Percentiles rank a stretch among this genome's conserved stretches.
Evolutionary conservation across 2,888 invertebrate genomes (phyloP).

Genomic region (Athripsodes cinereus): DNA sequence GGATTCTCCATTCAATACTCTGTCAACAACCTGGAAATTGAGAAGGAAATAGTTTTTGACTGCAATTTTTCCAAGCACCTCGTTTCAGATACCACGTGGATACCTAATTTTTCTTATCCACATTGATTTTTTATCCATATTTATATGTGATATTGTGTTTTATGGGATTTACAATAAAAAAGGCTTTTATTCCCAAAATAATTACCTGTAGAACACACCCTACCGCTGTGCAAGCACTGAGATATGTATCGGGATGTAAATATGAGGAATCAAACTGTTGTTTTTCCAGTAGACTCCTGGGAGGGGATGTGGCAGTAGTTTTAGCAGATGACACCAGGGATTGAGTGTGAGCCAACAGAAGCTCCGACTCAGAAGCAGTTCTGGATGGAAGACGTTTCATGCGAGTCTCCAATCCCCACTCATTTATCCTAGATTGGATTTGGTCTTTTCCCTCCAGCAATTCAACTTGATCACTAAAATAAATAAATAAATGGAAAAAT

Average conservation of each 20-base stretch:
- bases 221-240: conserved; percentile 66
- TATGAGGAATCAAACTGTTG: conserved; percentile 60
- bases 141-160: no score
- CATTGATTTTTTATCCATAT: no score
- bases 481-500: background rate
- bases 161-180: no score
- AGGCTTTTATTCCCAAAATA: no score
- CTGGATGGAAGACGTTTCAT: conserved; percentile 48
- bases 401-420: conserved; percentile 60
- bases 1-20: conserved; percentile 56
- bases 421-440: conserved; percentile 64
- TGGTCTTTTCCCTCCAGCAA: conserved; percentile 67
- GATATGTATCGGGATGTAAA: conserved; percentile 60
- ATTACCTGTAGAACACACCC: conserved; percentile 69
- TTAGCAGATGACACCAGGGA: conserved; percentile 39
- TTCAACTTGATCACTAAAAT: conserved; percentile 66
- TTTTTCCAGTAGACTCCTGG: conserved; percentile 38
- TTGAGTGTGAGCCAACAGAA: conserved; percentile 58
- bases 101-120: no score
- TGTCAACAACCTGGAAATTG: conserved; percentile 53
- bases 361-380: conserved; percentile 57
- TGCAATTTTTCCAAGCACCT: no score
- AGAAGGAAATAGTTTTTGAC: no score
- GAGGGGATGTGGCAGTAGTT: conserved; percentile 41
- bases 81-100: no score